Base-by-base conservation (phyloP, 2,113 vertebrate species). In the Sander lucioperca region DNA sequence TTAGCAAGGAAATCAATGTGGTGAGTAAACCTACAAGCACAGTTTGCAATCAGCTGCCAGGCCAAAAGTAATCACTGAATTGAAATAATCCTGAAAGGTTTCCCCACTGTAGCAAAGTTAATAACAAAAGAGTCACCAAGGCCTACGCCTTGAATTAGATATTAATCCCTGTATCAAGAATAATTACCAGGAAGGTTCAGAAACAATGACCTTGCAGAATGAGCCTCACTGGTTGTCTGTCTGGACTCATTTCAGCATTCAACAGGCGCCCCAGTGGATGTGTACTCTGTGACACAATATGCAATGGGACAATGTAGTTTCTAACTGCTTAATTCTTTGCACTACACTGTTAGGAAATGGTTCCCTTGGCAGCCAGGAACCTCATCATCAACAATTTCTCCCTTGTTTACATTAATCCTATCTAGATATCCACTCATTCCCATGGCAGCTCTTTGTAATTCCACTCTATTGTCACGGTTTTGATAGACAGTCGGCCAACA, bases 1-100 rank as follows among this genome's bases (percentile, higher is more conserved):
- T 95, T 96, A 96, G 92, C 95, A 90, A 94, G 93, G 91, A 96
- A 96, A 97, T 98, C 96, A 95, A 97, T 98, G 97, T 90, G 91
- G 89, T 84, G 90, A 95, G 94, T 96, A 97, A 97, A 96, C 96
- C 95, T 94, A 92, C 87, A 93, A 89, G 92, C 90, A 88, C 19
- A 88, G 89, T 94, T 86, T 92, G 88, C 94, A 96, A 95, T 97
- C 95, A 95, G 95, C 95, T 90, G 84, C 91, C 93, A 85, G 86
- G 93, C 94, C 95, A 93, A 94, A 95, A 95, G 94, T 94, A 93
- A 93, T 94, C 92, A 92, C 79, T 94, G 95, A 96, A 96, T 96
- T 95, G 96, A 97, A 96, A 93, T 95, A 96, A 97, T 97, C 94
- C 93, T 90, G 80, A 78, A 80, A 94, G 95, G 93, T 94, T 83